Base-by-base conservation (phyloP, 1,140 invertebrate species). In the Dendrolimus punctatus region DNA sequence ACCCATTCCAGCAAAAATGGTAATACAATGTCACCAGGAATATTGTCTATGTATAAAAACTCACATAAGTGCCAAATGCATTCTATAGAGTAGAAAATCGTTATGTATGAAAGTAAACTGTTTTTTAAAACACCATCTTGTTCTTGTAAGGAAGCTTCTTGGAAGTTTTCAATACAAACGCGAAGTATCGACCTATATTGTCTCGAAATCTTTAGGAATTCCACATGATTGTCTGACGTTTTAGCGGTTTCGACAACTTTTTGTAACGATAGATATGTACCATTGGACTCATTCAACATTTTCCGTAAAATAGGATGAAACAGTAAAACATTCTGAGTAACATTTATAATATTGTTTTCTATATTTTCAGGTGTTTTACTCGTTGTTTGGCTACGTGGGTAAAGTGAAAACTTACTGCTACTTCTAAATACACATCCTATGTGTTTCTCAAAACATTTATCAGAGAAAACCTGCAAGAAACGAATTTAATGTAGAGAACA, bases 51-150 rank as follows among this genome's bases (percentile, higher is more conserved):
- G 66, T 93, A 96, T 2, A 98, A 87, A 52, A 98, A 96, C 88
- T 98, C 96, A 73, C 94, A 95, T 8, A 98, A 87, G 85, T 97
- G 95, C 96, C 96, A 98, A 39, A 98, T 89, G 62, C 96, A 94
- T 84, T 98, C 96, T 46, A 97, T 90, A 46, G 95, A 95, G 74
- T 97, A 95, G 74, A 98, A 95, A 55, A 96, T 92, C 39, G 94
- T 91, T 10, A 94, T 89, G 57, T 93, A 93, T 49, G 94, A 91
- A 50, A 91, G 86, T 51, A 92, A 84, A 6, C 79, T 82, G 58
- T 88, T 80, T 64, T 90, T 83, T 77, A 87, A 82, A 38, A 91
- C 78, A 46, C 90, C 87, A 43, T 88, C 79, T 36, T 80, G 71
- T 10, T 86, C 81, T 52, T 88, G 88, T 68, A 89, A 87, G 36